These are phyloP conservation scores for Agrotis segetum DNA, from an alignment of 2,888 invertebrate genomes.

Conservation along the genomic window DNA sequence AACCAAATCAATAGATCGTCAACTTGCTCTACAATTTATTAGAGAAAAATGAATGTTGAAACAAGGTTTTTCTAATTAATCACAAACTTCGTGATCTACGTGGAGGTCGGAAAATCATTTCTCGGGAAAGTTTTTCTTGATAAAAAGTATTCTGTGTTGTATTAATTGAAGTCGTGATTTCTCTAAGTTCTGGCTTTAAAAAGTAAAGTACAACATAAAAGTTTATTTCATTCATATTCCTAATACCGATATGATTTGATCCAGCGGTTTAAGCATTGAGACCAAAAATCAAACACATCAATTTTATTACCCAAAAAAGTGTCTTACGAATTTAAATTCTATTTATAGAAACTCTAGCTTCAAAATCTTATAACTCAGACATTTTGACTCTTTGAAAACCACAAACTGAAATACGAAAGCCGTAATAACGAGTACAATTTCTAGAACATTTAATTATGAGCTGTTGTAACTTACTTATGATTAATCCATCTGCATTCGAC, in stretches of 20 bases:
- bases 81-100: not conserved
- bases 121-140: not conserved
- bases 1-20: not conserved
- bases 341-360: not conserved
- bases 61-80: not conserved
- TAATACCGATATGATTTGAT: no score
- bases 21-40: not conserved
- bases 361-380: slow-evolving; percentile 20
- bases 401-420: slow-evolving; percentile 19
- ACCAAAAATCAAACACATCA: no score
- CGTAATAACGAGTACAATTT: slow-evolving; percentile 34
- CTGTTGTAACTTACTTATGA: slow-evolving; percentile 26
- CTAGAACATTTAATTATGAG: slow-evolving; percentile 49
- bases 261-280: no score
- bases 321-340: slow-evolving; percentile 14
- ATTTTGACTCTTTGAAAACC: slow-evolving; percentile 17
- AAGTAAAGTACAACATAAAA: no score
- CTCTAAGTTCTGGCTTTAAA: no score
- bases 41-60: not conserved
- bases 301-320: no score
- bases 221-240: no score
- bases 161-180: no score
- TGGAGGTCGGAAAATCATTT: not conserved
- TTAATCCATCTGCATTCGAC: slow-evolving; percentile 64
- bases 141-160: not conserved